A percentile compares a stretch with the other conserved stretches of the same genome.
phyloP scores from a whole-genome alignment of 2,113 vertebrate genomes.

The Salvelinus fontinalis region DNA sequence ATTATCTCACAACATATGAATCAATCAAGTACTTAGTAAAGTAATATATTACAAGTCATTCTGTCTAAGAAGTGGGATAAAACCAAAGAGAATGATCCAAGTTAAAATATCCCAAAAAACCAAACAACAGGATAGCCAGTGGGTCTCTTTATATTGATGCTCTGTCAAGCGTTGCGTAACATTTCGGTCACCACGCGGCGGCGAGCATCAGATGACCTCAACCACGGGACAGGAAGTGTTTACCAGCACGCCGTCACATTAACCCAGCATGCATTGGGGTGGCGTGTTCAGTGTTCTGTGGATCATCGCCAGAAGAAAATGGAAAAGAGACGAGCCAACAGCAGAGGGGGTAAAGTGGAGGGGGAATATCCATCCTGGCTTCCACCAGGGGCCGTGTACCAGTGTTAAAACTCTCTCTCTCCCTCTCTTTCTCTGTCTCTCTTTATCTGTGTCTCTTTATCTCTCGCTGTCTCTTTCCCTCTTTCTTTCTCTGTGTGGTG shows the following conservation, averaged over 20 bases:
- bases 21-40: no score
- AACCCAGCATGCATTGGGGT: conserved; percentile 56
- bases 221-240: conserved; percentile 53
- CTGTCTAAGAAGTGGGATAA: not conserved
- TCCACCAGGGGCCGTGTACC: not conserved
- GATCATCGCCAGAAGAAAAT: conserved; percentile 39
- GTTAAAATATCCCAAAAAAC: not conserved
- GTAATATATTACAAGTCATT: no score
- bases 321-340: conserved; percentile 5
- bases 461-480: not conserved
- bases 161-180: not conserved
- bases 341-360: conserved; percentile 13
- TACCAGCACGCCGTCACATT: conserved; percentile 54
- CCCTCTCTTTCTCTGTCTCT: not conserved
- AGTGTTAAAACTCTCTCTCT: not conserved
- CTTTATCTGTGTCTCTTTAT: not conserved
- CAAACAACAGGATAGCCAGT: not conserved
- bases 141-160: not conserved
- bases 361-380: not conserved
- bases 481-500: conserved; percentile 11
- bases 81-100: not conserved
- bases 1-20: no score
- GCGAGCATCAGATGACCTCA: not conserved
- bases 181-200: not conserved
- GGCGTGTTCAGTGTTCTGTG: conserved; percentile 43